Percentiles rank a stretch among this genome's conserved stretches.
phyloP scores from a whole-genome alignment of 2,888 invertebrate species.

The Apodemia zela region DNA sequence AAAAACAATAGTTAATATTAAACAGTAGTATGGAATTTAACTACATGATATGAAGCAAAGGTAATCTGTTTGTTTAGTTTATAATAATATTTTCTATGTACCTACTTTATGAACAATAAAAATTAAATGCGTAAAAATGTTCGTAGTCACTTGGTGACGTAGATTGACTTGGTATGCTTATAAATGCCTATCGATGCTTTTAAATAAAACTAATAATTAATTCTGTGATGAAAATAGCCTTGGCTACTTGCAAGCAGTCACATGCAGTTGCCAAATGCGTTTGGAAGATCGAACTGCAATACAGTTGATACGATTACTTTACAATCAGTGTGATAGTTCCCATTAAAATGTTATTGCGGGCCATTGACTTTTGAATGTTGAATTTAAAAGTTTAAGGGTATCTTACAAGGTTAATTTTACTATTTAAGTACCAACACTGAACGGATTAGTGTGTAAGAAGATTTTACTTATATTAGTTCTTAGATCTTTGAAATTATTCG shows the following conservation, averaged over 20 bases:
- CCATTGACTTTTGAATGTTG: background rate
- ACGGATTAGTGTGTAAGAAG: too few relatives aligned
- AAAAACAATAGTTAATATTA: too few relatives aligned
- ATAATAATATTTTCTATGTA: too few relatives aligned
- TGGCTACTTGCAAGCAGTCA: slow-evolving; percentile 44
- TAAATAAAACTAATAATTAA: slow-evolving; percentile 48
- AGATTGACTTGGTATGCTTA: background rate
- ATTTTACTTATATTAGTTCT: too few relatives aligned
- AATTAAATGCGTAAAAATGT: background rate
- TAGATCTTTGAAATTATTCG: background rate
- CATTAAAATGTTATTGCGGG: slow-evolving; percentile 5
- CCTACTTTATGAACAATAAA: background rate
- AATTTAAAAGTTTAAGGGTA: slow-evolving; percentile 2
- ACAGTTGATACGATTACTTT: slow-evolving; percentile 29
- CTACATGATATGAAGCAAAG: too few relatives aligned
- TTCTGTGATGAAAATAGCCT: slow-evolving; percentile 59
- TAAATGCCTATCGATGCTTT: slow-evolving; percentile 25
- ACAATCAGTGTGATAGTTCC: background rate
- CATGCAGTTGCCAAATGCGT: slow-evolving; percentile 52
- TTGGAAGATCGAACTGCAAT: slow-evolving; percentile 37
- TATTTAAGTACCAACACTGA: too few relatives aligned
- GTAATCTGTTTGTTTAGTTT: too few relatives aligned
- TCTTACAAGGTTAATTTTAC: background rate
- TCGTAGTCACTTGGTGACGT: background rate
- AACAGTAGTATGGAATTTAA: too few relatives aligned